phyloP scores from a whole-genome alignment of 1,140 invertebrate species.

The Euwallacea fornicatus region DNA sequence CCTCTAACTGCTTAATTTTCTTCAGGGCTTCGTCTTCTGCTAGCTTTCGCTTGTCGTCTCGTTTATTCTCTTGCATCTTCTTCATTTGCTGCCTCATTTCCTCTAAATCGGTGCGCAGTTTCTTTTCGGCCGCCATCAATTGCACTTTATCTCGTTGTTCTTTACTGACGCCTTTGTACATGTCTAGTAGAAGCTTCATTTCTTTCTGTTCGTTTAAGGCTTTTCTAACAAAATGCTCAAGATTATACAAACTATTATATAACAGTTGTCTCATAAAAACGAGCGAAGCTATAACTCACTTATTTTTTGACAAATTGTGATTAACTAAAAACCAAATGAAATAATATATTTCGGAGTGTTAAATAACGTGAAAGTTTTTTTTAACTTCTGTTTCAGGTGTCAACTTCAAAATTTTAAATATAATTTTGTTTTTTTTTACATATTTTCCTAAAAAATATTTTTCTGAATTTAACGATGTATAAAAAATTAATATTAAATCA shows the following conservation, averaged over 20 bases:
- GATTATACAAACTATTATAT: background rate
- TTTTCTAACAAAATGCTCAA: constrained; percentile 68
- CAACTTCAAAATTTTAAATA: too few species aligned
- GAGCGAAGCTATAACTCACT: too few species aligned
- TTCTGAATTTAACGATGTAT: too few species aligned
- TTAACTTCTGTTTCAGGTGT: too few species aligned
- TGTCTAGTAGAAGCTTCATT: constrained; percentile 91
- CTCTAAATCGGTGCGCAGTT: constrained; percentile 85
- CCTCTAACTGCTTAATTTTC: constrained; percentile 94
- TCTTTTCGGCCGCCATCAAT: constrained; percentile 93
- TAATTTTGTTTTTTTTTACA: too few species aligned
- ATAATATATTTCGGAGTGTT: too few species aligned
- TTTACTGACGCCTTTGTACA: constrained; percentile 96
- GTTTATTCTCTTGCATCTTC: constrained; percentile 83
- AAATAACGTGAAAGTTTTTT: too few species aligned
- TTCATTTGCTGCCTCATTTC: constrained; percentile 83
- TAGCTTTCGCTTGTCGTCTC: constrained; percentile 88
- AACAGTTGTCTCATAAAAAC: too few species aligned
- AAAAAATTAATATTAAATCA: too few species aligned
- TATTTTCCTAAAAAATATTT: too few species aligned
- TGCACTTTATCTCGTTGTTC: constrained; percentile 96
- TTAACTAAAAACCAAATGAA: too few species aligned
- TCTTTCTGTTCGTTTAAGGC: constrained; percentile 89
- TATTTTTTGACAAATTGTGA: too few species aligned
- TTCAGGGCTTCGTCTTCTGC: constrained; percentile 93